Conservation (phyloP, 2,888 invertebrate genomes). For the Conchocele bisecta region DNA sequence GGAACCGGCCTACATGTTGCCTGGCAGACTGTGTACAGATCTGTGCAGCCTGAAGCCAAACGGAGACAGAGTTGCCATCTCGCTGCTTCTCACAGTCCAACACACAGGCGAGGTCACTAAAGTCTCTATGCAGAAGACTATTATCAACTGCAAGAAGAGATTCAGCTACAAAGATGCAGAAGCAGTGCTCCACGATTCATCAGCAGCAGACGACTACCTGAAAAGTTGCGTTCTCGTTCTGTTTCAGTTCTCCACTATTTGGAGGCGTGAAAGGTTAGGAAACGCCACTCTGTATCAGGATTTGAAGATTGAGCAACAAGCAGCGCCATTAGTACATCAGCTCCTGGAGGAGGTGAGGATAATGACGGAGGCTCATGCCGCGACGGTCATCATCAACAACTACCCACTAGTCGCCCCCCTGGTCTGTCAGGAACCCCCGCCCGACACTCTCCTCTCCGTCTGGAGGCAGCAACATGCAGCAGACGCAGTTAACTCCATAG, state of each 20-base stretch:
- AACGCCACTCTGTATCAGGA: conserved; percentile 69
- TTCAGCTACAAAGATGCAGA: conserved; percentile 71
- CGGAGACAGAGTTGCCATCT: conserved; percentile 69
- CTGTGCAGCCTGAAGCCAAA: conserved; percentile 69
- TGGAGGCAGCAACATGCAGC: conserved; percentile 71
- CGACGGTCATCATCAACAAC: conserved; percentile 60
- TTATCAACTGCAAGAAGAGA: conserved; percentile 70
- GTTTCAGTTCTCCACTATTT: conserved; percentile 68
- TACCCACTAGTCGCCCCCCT: conserved; percentile 71
- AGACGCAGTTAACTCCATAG: conserved; percentile 73
- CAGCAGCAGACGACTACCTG: conserved; percentile 67
- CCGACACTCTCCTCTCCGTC: conserved; percentile 54
- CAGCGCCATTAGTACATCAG: conserved; percentile 65
- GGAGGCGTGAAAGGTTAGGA: conserved; percentile 72
- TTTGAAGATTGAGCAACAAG: conserved; percentile 52
- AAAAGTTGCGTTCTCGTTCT: conserved; percentile 69
- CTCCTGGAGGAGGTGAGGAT: conserved; percentile 78
- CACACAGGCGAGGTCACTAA: conserved; percentile 64
- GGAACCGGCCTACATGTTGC: conserved; percentile 70
- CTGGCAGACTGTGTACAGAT: conserved; percentile 62
- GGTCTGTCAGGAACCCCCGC: conserved; percentile 66
- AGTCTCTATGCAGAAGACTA: conserved; percentile 60
- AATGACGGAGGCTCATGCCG: conserved; percentile 72
- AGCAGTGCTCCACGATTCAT: conserved; percentile 66
- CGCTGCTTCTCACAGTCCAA: conserved; percentile 70